Conservation (phyloP, 2,113 vertebrate genomes). For the Tympanuchus pallidicinctus region DNA sequence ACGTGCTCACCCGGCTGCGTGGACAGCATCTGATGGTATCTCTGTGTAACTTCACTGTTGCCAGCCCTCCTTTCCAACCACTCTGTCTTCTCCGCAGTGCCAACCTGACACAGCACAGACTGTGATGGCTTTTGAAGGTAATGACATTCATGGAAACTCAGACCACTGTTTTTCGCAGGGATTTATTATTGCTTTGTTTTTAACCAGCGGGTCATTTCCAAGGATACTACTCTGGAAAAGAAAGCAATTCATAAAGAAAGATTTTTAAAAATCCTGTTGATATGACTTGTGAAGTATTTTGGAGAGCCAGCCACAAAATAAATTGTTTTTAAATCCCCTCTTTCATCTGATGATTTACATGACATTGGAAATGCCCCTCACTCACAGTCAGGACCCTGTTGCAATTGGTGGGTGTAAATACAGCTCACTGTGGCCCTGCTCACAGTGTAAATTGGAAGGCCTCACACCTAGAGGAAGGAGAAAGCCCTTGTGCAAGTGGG, state of each 20-base stretch:
- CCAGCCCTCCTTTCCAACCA: background rate
- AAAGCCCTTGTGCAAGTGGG: fast-evolving
- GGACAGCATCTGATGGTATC: background rate
- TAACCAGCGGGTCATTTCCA: constrained; percentile 64
- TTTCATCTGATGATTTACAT: constrained; percentile 24
- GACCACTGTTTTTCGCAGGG: background rate
- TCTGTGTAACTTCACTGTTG: background rate
- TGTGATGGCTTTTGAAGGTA: background rate
- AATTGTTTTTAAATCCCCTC: constrained; percentile 31
- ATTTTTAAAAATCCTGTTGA: constrained; percentile 31
- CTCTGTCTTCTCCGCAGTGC: background rate
- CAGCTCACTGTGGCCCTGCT: background rate
- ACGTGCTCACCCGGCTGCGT: background rate
- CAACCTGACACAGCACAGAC: background rate
- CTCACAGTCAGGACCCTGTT: background rate
- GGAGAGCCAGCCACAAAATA: constrained; percentile 23
- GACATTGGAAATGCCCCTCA: background rate
- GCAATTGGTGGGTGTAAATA: background rate
- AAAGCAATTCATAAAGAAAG: constrained; percentile 50
- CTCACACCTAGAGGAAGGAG: background rate
- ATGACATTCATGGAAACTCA: background rate
- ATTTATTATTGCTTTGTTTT: constrained; percentile 48
- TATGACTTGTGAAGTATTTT: constrained; percentile 39
- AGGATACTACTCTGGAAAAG: constrained; percentile 55
- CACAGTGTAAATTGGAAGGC: background rate